phyloP scores from a whole-genome alignment of 1,140 invertebrate genomes.

The Drosophila lacteicornis region DNA sequence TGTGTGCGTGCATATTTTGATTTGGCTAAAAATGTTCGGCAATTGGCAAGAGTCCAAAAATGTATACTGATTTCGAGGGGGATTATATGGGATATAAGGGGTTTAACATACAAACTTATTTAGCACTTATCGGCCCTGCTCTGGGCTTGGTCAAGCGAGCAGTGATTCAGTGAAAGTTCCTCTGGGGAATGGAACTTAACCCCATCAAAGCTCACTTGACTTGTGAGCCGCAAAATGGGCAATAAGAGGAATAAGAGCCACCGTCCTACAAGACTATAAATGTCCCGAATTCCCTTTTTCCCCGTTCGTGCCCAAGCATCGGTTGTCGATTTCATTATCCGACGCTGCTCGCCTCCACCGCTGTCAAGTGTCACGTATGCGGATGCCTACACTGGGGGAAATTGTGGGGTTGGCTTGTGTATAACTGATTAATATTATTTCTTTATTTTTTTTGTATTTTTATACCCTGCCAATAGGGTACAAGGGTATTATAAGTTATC shows the following conservation, averaged over 20 bases:
- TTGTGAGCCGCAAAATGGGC: constrained; percentile 20
- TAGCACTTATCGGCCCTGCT: neutral
- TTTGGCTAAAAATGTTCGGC: constrained; percentile 42
- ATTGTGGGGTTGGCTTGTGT: neutral
- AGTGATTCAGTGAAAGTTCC: constrained; percentile 28
- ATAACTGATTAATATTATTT: neutral
- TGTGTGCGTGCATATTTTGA: constrained; percentile 22
- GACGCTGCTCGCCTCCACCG: constrained; percentile 16
- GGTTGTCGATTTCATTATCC: constrained; percentile 31
- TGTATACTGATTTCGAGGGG: constrained; percentile 28
- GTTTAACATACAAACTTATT: neutral
- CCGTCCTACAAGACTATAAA: constrained; percentile 15
- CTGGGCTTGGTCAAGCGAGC: constrained; percentile 7
- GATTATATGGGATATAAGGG: constrained; percentile 17
- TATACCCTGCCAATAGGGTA: too few relatives aligned
- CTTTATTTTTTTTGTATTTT: too few relatives aligned
- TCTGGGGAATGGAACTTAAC: neutral
- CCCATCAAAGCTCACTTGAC: constrained; percentile 26
- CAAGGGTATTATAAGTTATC: too few relatives aligned
- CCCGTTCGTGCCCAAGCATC: constrained; percentile 27
- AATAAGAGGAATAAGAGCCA: constrained; percentile 27
- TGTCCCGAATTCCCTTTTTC: constrained; percentile 10
- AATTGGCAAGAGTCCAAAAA: constrained; percentile 38
- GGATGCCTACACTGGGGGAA: constrained; percentile 5
- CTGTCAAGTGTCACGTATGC: constrained; percentile 25